These are phyloP conservation scores for Triops cancriformis DNA, from an alignment of 1,140 invertebrate genomes.

Conservation along the genomic window DNA sequence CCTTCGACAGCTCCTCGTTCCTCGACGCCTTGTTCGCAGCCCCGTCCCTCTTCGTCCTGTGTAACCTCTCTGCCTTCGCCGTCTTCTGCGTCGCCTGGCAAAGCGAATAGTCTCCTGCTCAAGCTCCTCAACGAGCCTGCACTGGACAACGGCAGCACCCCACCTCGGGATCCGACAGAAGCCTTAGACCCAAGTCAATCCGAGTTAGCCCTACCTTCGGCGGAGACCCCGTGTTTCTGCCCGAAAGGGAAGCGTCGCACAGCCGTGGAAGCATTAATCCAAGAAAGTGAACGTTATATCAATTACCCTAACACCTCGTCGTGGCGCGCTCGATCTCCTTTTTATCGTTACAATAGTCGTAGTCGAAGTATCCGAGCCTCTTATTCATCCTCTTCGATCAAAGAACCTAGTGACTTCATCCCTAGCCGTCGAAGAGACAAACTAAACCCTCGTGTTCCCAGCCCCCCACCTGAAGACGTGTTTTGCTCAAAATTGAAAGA, in stretches of 20 bases:
- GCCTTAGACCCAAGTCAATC: not conserved
- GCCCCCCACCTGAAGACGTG: not conserved
- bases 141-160: not conserved
- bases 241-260: not conserved
- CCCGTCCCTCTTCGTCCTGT: not conserved
- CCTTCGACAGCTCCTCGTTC: not conserved
- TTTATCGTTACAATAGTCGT: not conserved
- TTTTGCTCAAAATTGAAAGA: conserved; percentile 4
- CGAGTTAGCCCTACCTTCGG: not conserved
- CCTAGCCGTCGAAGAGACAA: not conserved
- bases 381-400: not conserved
- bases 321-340: not conserved
- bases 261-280: not conserved
- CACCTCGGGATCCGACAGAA: not conserved
- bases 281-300: conserved; percentile 1
- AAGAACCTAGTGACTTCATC: not conserved
- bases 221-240: not conserved
- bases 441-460: not conserved
- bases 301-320: not conserved
- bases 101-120: not conserved
- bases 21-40: not conserved
- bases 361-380: not conserved
- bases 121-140: not conserved
- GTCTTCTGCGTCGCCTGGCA: not conserved
- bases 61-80: not conserved